Evolutionary conservation across 1,140 invertebrate genomes (phyloP).

Genomic region (Streblospio benedicti): DNA sequence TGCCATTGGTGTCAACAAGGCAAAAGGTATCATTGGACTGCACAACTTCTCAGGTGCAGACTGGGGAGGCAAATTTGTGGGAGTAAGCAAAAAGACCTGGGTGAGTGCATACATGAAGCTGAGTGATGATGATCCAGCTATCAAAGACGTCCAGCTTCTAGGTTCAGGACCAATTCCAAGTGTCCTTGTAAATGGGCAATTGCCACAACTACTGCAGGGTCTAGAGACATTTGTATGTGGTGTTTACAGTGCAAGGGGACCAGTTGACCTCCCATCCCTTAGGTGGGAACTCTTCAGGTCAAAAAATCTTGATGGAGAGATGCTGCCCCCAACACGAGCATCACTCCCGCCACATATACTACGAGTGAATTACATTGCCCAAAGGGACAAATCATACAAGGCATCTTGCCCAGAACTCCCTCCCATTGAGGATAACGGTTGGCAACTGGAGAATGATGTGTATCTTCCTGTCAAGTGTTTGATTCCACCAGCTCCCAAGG

Average conservation of each 20-base stretch:
- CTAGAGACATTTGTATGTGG: not conserved
- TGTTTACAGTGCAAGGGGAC: not conserved
- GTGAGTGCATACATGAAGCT: not conserved
- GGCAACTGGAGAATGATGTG: no score
- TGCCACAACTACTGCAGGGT: not conserved
- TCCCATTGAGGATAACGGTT: no score
- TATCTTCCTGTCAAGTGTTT: no score
- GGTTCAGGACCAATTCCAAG: not conserved
- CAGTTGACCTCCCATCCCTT: not conserved
- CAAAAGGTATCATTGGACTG: not conserved
- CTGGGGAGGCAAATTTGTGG: not conserved
- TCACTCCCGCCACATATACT: no score
- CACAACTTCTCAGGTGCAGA: not conserved
- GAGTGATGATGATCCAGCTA: not conserved
- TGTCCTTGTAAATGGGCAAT: no score
- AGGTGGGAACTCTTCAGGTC: not conserved
- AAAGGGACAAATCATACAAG: no score
- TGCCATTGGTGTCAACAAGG: not conserved
- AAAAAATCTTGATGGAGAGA: constrained; percentile 1
- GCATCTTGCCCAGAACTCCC: no score
- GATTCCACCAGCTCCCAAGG: no score
- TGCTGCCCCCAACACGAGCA: no score
- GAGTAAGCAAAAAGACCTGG: constrained; percentile 6
- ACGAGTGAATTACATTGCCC: no score
- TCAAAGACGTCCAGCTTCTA: not conserved